Conservation (phyloP, 2,888 invertebrate genomes). For the Allacma fusca region DNA sequence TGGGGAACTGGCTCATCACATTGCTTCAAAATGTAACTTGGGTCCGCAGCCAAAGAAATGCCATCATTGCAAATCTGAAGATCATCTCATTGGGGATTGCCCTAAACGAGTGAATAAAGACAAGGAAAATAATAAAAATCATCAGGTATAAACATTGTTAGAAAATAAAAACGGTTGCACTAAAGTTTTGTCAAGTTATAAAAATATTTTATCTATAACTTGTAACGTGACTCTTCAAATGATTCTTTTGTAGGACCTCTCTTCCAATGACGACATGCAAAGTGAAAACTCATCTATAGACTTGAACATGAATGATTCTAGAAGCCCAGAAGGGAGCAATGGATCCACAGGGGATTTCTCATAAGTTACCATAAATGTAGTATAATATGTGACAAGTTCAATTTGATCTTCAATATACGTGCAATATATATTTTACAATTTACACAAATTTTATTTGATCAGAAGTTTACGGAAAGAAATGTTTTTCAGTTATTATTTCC, state of each 20-base stretch:
- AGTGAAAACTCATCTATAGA: constrained; percentile 32
- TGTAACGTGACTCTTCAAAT: no score
- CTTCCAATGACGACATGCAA: constrained; percentile 21
- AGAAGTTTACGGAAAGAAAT: no score
- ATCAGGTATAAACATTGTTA: constrained; percentile 37
- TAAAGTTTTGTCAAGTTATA: no score
- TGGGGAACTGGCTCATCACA: constrained; percentile 90
- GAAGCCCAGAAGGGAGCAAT: constrained; percentile 11
- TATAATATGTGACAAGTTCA: no score
- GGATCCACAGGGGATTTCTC: constrained; percentile 28
- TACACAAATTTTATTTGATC: no score
- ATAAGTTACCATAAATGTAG: background rate
- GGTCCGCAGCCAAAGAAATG: constrained; percentile 91
- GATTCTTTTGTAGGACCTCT: background rate
- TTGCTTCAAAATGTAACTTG: constrained; percentile 86
- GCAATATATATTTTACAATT: no score
- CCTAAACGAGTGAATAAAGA: constrained; percentile 68
- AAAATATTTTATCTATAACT: no score
- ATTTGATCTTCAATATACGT: no score
- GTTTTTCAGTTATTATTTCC: no score
- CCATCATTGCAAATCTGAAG: constrained; percentile 87
- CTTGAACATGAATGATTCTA: constrained; percentile 31
- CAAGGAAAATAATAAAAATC: constrained; percentile 47
- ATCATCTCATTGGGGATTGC: constrained; percentile 89
- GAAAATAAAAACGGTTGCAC: background rate